Evolutionary conservation across 2,888 invertebrate species (phyloP), one percentile per base, ranked within the genome.

Genomic region (Tiliacea aurago): DNA sequence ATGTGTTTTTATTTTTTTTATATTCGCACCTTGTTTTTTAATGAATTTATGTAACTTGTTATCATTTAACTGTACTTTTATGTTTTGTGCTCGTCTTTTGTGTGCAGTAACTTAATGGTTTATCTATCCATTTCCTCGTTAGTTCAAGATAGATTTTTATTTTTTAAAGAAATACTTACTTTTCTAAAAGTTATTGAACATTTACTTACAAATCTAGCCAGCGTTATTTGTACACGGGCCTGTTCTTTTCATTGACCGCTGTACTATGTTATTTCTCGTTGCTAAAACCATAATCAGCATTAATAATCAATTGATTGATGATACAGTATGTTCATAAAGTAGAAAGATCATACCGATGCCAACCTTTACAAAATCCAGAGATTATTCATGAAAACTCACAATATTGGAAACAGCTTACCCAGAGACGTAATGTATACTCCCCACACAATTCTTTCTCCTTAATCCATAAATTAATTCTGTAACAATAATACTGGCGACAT

Each of bases 321-420:
- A 43, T 6, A n/a, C 11, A 70, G 4, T 33, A 18, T 13, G 10
- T 15, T 28, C 15, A 6, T 15, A 33, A 10, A 10, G 20, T 5
- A 55, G 7, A 47, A 71, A 41, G n/a, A 20, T 5, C 15, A 15
- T 4, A 23, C 37, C 37, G 20, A 20, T 68, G 6, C 23, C n/a
- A 28, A 69, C 15, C 28, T 41, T 49, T 18, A 49, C 18, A 28
- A 6, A 28, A 47, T 41, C 45, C 20, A 70, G 11, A 6, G 6
- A 2, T 28, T 9, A 41, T 56, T 43, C 4, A 18, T 45, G 4
- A 6, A n/a, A 56, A 45, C 43, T 33, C 33, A 4, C 7, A 47
- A 41, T 56, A 81, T 63, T 15, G 64, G 58, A 58, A 81, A 76
- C 55, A 62, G 43, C n/a, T 76, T n/a, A 55, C 15, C 33, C 18